phyloP scores from a whole-genome alignment of 1,140 invertebrate genomes.

The Eciton burchellii region DNA sequence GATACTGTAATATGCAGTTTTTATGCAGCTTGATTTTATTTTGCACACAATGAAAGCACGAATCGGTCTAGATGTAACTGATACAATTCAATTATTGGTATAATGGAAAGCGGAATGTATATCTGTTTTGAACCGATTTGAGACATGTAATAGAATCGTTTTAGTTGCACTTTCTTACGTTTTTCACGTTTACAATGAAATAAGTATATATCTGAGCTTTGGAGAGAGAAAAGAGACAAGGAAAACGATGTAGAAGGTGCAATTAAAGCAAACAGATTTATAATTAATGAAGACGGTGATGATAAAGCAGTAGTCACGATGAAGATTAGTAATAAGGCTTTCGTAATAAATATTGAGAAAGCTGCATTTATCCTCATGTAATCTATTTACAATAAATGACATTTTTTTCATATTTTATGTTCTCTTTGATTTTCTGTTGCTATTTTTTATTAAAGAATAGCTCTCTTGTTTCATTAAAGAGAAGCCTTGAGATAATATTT shows the following conservation, averaged over 20 bases:
- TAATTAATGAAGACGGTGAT: constrained; percentile 41
- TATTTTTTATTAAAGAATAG: too few species aligned
- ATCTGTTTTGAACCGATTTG: not conserved
- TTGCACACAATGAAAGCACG: not conserved
- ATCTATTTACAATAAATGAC: constrained; percentile 46
- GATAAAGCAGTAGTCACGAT: constrained; percentile 50
- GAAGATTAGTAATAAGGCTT: constrained; percentile 8
- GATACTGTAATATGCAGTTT: not conserved
- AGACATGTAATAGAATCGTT: not conserved
- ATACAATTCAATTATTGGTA: constrained; percentile 13
- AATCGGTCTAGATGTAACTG: not conserved
- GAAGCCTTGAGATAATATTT: too few species aligned
- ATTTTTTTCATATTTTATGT: constrained; percentile 41
- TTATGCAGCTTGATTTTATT: constrained; percentile 12
- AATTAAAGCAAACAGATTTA: constrained; percentile 18
- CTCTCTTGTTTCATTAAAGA: too few species aligned
- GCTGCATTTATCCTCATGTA: constrained; percentile 40
- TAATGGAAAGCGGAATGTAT: not conserved
- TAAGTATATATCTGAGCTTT: constrained; percentile 42
- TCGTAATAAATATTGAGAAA: constrained; percentile 12
- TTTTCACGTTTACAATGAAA: constrained; percentile 42
- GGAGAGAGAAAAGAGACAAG: constrained; percentile 59
- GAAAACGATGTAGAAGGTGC: not conserved
- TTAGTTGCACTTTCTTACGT: constrained; percentile 15
- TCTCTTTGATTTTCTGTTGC: too few species aligned